These are phyloP conservation scores for Dermatemys mawii DNA, from an alignment of 2,113 vertebrate genomes.

Conservation along the genomic window DNA sequence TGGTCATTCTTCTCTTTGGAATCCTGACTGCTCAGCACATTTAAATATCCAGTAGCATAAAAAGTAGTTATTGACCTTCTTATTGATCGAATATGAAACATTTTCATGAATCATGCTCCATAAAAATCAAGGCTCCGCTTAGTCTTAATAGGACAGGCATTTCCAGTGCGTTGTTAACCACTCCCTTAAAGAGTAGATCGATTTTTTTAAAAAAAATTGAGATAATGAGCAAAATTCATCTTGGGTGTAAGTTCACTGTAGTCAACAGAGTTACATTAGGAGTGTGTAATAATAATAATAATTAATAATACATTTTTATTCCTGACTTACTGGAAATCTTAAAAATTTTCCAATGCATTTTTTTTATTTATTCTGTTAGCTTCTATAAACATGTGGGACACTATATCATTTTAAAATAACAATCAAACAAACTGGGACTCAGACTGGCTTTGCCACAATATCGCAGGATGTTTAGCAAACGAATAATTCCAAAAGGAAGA, in stretches of 20 bases:
- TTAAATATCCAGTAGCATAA: slow-evolving; percentile 19
- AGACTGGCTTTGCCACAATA: background rate
- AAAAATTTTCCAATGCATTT: background rate
- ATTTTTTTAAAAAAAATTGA: background rate
- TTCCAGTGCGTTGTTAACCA: background rate
- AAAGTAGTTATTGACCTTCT: background rate
- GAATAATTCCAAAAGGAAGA: no score
- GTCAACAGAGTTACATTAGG: background rate
- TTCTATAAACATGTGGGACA: background rate
- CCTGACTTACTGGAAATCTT: background rate
- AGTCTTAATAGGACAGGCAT: background rate
- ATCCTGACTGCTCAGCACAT: slow-evolving; percentile 19
- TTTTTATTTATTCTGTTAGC: background rate
- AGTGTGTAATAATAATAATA: background rate
- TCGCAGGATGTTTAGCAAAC: no score
- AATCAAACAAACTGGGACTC: background rate
- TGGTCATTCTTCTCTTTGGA: background rate
- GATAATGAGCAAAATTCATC: background rate
- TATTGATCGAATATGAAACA: slow-evolving; percentile 47
- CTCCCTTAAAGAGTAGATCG: background rate
- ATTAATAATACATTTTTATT: background rate
- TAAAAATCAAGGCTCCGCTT: background rate
- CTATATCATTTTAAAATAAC: no score
- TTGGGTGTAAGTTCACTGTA: background rate
- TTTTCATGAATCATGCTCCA: slow-evolving; percentile 5